phyloP scores from a whole-genome alignment of 2,888 invertebrate species.

The Drosophila nigritarsus region DNA sequence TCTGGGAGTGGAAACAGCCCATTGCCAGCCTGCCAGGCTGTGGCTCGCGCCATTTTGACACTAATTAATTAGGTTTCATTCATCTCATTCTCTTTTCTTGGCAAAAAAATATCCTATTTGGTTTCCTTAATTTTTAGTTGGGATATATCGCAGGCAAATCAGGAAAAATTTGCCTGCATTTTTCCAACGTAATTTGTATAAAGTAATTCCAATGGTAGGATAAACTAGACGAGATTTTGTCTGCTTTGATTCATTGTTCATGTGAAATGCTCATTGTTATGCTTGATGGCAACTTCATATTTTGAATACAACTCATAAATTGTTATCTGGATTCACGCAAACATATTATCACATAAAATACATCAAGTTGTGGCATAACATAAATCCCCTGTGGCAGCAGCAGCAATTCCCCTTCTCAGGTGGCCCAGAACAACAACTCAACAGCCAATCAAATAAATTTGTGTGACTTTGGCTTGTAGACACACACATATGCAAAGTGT shows the following conservation, averaged over 20 bases:
- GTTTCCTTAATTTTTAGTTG: constrained; percentile 24
- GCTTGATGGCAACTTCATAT: constrained; percentile 42
- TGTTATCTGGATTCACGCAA: constrained; percentile 55
- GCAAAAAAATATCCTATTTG: constrained; percentile 3
- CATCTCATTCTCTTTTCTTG: constrained; percentile 9
- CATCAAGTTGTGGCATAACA: constrained; percentile 53
- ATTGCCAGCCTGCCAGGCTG: constrained; percentile 5
- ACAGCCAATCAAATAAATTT: constrained; percentile 63
- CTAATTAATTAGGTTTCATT: constrained; percentile 76
- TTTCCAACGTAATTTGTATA: constrained; percentile 10
- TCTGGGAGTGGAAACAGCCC: constrained; percentile 4
- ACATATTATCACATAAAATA: constrained; percentile 58
- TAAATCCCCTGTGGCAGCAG: constrained; percentile 50
- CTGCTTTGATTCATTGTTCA: background rate
- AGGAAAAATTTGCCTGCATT: constrained; percentile 22
- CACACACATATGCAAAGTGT: constrained; percentile 20
- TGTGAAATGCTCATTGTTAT: constrained; percentile 14
- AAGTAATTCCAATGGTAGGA: constrained; percentile 14
- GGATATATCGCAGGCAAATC: constrained; percentile 52
- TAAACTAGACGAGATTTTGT: constrained; percentile 9
- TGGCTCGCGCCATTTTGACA: constrained; percentile 69
- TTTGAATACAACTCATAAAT: constrained; percentile 49
- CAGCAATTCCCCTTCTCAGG: constrained; percentile 9
- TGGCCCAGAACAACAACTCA: constrained; percentile 37
- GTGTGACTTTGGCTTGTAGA: constrained; percentile 8